phyloP scores from a whole-genome alignment of 1,140 invertebrate species.

The Hermetia illucens region DNA sequence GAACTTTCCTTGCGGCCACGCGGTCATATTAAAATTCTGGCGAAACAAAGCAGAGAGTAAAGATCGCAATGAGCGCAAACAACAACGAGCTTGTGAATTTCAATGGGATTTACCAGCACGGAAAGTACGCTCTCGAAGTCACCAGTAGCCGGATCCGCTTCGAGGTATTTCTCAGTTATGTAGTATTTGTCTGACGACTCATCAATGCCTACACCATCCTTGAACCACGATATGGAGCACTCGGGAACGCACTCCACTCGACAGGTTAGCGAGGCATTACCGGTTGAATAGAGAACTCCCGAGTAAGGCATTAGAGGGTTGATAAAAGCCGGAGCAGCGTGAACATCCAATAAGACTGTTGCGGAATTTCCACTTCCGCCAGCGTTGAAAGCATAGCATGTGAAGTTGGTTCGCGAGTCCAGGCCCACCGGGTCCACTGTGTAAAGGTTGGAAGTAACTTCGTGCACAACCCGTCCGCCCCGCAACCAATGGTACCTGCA shows the following conservation, averaged over 20 bases:
- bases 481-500: conserved; percentile 69
- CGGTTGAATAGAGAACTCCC: conserved; percentile 49
- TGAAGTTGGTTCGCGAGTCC: conserved; percentile 72
- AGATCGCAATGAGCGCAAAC: conserved; percentile 1
- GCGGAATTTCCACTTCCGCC: conserved; percentile 64
- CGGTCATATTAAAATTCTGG: conserved; percentile 51
- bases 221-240: conserved; percentile 71
- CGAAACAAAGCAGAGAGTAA: conserved; percentile 4
- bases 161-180: conserved; percentile 45
- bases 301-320: conserved; percentile 64
- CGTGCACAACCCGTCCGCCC: conserved; percentile 49
- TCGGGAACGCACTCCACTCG: conserved; percentile 77
- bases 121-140: conserved; percentile 79
- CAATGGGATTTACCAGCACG: conserved; percentile 43
- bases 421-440: conserved; percentile 66
- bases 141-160: conserved; percentile 55
- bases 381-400: conserved; percentile 67
- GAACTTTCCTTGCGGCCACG: conserved; percentile 62
- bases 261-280: conserved; percentile 66
- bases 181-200: conserved; percentile 49
- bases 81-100: not conserved
- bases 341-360: conserved; percentile 57
- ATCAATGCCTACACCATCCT: conserved; percentile 51
- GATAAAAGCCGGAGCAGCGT: conserved; percentile 77
- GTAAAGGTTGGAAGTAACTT: conserved; percentile 57